Conservation (phyloP, 1,140 invertebrate species). For the Pectinophora gossypiella region DNA sequence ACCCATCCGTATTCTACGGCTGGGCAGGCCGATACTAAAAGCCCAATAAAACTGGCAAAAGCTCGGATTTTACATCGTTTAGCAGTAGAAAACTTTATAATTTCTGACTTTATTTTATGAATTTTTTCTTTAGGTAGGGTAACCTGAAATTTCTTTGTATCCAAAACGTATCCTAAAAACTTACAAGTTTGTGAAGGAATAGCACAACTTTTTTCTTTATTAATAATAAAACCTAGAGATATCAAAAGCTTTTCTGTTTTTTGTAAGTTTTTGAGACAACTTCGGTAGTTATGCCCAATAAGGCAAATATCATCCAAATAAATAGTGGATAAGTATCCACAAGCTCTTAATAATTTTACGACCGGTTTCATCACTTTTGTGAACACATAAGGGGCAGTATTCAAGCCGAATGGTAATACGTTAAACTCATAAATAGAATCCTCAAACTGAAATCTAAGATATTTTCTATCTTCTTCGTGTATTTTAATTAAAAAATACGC, state of each 20-base stretch:
- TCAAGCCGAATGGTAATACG: constrained; percentile 4
- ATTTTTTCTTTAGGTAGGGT: neutral
- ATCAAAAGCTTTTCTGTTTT: neutral
- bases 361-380: constrained; percentile 7
- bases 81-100: neutral
- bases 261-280: neutral
- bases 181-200: neutral
- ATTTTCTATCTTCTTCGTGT: neutral
- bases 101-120: neutral
- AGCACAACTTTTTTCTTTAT: neutral
- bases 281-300: neutral
- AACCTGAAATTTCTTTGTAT: neutral
- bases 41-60: neutral
- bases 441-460: neutral
- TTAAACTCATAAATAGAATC: constrained; percentile 2
- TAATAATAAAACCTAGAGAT: constrained; percentile 1
- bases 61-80: constrained; percentile 4
- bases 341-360: neutral
- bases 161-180: constrained; percentile 1
- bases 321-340: neutral
- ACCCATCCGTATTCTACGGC: constrained; percentile 5
- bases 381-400: neutral
- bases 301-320: neutral
- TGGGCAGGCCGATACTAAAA: constrained; percentile 1
- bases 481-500: constrained; percentile 1